phyloP scores from a whole-genome alignment of 2,888 invertebrate genomes.

The Heliconius erato region DNA sequence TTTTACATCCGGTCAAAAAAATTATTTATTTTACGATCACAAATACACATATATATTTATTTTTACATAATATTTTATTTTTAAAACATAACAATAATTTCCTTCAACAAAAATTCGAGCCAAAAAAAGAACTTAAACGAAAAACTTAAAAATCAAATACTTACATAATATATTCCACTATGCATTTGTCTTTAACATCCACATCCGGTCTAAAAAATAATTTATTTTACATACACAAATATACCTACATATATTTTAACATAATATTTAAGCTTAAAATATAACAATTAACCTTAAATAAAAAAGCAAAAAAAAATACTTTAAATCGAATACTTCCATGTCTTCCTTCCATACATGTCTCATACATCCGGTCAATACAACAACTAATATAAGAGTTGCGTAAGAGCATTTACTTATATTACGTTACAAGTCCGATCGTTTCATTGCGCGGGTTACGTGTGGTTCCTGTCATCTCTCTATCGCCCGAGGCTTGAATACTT shows the following conservation, averaged over 20 bases:
- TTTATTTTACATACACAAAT: too few species aligned
- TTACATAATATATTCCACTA: not conserved
- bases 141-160: not conserved
- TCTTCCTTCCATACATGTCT: constrained; percentile 12
- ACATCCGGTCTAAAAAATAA: constrained; percentile 1
- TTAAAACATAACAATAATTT: not conserved
- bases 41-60: too few species aligned
- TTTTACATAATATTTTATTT: too few species aligned
- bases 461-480: constrained; percentile 38
- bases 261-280: not conserved
- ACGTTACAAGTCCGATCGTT: constrained; percentile 26
- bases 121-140: not conserved
- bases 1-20: too few species aligned
- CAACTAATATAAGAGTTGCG: not conserved
- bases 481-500: constrained; percentile 31
- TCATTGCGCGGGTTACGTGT: constrained; percentile 31
- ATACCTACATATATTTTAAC: too few species aligned
- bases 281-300: constrained; percentile 4
- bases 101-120: not conserved
- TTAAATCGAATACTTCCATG: constrained; percentile 1
- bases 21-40: too few species aligned
- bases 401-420: constrained; percentile 31
- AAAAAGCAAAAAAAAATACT: not conserved
- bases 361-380: constrained; percentile 21
- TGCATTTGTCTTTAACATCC: constrained; percentile 25